These are phyloP conservation scores for Euwallacea similis DNA, from an alignment of 1,140 invertebrate genomes.

Conservation along the genomic window DNA sequence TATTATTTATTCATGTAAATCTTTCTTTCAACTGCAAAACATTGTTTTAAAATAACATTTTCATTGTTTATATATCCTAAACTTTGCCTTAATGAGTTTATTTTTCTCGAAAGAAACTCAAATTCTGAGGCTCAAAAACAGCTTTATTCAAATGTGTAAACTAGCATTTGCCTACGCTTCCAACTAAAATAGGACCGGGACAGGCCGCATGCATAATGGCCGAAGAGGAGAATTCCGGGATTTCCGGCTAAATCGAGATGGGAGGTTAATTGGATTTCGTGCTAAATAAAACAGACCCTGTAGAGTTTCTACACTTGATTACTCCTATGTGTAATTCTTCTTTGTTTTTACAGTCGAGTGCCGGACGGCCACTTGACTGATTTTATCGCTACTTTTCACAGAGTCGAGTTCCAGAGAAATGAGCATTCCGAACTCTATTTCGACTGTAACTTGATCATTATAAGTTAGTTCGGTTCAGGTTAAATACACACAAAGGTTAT, in stretches of 20 bases:
- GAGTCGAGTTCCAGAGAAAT: too few relatives aligned
- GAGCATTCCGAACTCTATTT: too few relatives aligned
- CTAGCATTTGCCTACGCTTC: neutral
- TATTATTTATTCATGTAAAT: too few relatives aligned
- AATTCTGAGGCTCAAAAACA: neutral
- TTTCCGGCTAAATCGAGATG: constrained; percentile 24
- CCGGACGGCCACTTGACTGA: too few relatives aligned
- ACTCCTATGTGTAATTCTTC: constrained; percentile 21
- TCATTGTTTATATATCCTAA: too few relatives aligned
- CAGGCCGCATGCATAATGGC: constrained; percentile 19
- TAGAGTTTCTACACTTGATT: constrained; percentile 17
- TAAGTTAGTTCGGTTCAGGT: too few relatives aligned
- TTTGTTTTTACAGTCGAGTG: constrained; percentile 6
- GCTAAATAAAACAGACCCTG: constrained; percentile 23
- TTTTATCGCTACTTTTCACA: too few relatives aligned
- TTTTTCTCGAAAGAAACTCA: neutral
- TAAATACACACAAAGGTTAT: too few relatives aligned
- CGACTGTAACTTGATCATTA: too few relatives aligned
- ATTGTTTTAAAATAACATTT: too few relatives aligned
- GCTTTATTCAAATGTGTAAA: constrained; percentile 11
- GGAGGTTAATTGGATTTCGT: constrained; percentile 28
- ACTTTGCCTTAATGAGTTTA: too few relatives aligned
- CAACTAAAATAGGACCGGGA: constrained; percentile 13
- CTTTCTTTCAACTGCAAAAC: too few relatives aligned
- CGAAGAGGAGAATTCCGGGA: constrained; percentile 14